Base-by-base conservation (phyloP, 2,888 invertebrate species). In the Salpingus planirostris region DNA sequence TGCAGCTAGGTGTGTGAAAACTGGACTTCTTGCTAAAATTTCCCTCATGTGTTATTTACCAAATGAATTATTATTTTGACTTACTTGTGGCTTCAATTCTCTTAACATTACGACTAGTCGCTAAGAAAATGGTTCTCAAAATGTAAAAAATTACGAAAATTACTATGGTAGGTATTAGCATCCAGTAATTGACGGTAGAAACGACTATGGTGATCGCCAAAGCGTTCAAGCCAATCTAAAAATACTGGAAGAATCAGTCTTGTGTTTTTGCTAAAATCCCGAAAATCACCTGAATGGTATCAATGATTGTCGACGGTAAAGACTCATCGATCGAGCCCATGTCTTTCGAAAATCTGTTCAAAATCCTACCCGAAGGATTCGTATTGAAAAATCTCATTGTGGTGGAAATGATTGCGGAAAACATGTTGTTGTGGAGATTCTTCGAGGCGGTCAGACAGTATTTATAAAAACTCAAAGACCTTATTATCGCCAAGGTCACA, bases 1-100 rank as follows among this genome's bases (percentile, higher is more conserved):
- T 27, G 84, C 78, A 49, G 77, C 80, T 21, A 87, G 68, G 48
- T 87, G 80, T 1, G 79, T 76, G 59, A 82, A 87, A 1, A 89
- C 75, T 1, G 88, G 88, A 54, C 84, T 85, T 29, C 83, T 73
- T 31, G 80, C 85, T 85, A 58, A 15, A 52, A 49, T 6, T 23
- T 13, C n/a, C 24, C n/a, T 11, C n/a, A 10, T 24, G 8, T 6
- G 21, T 7, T 6, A 7, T 6, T 21, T 21, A 21, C 8, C 8
- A 21, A 21, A 8, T 7, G 21, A 21, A 21, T 7, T 11, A 8
- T n/a, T n/a, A n/a, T n/a, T n/a, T 36, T 22, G 46, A 64, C 71
- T 69, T 47, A 78, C 78, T 75, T 11, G 76, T 70, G 46, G 77
- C 76, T 55, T 80, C 80, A 2, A 80, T 68, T 47, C 77, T 63